phyloP scores from a whole-genome alignment of 2,888 invertebrate genomes.

The Leucophora obtusa region DNA sequence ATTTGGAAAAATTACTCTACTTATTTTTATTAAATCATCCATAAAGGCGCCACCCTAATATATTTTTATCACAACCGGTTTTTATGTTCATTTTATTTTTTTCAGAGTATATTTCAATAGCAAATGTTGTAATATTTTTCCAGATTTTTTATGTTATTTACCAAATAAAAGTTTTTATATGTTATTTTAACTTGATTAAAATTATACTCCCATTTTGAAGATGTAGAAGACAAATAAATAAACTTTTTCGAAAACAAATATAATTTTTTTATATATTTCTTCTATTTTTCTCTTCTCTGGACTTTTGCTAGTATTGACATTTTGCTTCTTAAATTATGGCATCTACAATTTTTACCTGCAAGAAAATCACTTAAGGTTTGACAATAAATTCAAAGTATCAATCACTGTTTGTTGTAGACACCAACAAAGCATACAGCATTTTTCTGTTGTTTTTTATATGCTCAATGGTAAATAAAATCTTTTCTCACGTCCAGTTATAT shows the following conservation, averaged over 20 bases:
- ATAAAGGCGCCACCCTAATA: background rate
- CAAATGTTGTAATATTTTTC: constrained; percentile 11
- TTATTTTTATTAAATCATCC: too few species aligned
- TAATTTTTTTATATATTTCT: background rate
- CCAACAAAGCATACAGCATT: constrained; percentile 12
- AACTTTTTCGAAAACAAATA: constrained; percentile 5
- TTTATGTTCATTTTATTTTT: constrained; percentile 34
- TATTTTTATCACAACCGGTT: constrained; percentile 42
- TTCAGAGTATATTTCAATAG: background rate
- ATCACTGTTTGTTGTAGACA: constrained; percentile 44
- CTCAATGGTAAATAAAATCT: constrained; percentile 45
- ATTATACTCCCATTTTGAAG: background rate
- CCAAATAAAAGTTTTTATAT: constrained; percentile 23
- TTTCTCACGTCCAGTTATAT: constrained; percentile 51
- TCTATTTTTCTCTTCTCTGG: too few species aligned
- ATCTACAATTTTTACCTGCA: constrained; percentile 26
- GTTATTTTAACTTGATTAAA: constrained; percentile 33
- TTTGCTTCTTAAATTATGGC: constrained; percentile 26
- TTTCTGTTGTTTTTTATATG: background rate
- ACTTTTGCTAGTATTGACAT: background rate
- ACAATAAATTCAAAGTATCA: constrained; percentile 57
- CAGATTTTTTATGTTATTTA: constrained; percentile 11
- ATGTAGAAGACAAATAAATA: background rate
- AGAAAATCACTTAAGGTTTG: constrained; percentile 47
- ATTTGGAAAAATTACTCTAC: too few species aligned